A percentile compares a stretch with the other conserved stretches of the same genome.
Evolutionary conservation across 1,140 invertebrate genomes (phyloP).

Genomic region (Eueides isabella): DNA sequence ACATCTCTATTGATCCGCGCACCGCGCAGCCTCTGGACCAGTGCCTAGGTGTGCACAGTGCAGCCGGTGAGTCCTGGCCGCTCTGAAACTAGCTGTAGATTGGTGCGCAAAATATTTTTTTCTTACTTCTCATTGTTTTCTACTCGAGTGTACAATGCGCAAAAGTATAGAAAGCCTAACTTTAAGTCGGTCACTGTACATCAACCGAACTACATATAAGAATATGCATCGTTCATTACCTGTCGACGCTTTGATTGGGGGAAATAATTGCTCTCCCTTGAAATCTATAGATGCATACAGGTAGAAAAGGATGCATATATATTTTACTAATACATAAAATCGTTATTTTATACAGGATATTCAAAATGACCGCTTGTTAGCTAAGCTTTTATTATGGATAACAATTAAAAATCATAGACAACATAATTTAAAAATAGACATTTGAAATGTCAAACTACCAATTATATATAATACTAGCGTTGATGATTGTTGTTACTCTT

Average conservation of each 20-base stretch:
- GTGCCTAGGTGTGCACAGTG: not conserved
- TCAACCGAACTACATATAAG: not conserved
- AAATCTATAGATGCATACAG: not conserved
- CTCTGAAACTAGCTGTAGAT: no score
- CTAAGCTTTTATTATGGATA: not conserved
- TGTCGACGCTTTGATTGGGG: slow-evolving; percentile 11
- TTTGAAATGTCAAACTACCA: slow-evolving; percentile 7
- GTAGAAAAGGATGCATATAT: not conserved
- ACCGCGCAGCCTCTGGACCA: slow-evolving; percentile 58
- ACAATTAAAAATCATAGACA: slow-evolving; percentile 3
- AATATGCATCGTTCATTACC: slow-evolving; percentile 30
- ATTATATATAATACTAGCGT: not conserved
- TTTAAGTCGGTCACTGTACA: no score
- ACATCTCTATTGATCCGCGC: slow-evolving; percentile 56
- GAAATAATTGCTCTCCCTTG: slow-evolving; percentile 7
- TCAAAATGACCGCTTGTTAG: not conserved
- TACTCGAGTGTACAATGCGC: no score
- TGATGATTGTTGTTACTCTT: not conserved
- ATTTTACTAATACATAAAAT: not conserved
- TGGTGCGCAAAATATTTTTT: no score
- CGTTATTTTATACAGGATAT: slow-evolving; percentile 2
- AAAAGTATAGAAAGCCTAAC: no score
- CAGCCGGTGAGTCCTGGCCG: no score
- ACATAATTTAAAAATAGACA: not conserved
- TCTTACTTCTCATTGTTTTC: no score